phyloP scores from a whole-genome alignment of 1,140 invertebrate genomes.

The Brachionus calyciflorus region DNA sequence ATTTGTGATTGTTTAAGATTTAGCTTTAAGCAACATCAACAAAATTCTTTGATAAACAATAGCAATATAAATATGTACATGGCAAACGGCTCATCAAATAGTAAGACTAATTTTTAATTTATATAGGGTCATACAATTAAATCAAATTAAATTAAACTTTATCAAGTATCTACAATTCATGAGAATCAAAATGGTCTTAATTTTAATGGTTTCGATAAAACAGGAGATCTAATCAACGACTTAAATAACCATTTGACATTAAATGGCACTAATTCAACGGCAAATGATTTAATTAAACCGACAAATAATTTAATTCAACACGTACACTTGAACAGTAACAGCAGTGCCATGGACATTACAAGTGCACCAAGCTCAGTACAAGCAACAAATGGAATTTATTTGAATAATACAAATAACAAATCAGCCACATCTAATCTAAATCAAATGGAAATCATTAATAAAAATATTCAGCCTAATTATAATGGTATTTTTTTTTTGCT shows the following conservation, averaged over 20 bases:
- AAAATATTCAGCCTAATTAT: not conserved
- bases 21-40: conserved; percentile 35
- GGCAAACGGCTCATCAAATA: not conserved
- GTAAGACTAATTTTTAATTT: not conserved
- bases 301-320: not conserved
- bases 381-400: not conserved
- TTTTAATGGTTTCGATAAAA: not conserved
- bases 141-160: not conserved
- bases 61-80: conserved; percentile 29
- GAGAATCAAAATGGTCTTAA: not conserved
- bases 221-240: conserved; percentile 18
- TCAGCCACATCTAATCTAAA: not conserved
- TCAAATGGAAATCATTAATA: not conserved
- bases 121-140: no score
- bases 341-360: conserved; percentile 28
- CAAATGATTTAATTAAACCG: not conserved
- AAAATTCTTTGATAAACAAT: conserved; percentile 22
- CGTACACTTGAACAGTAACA: not conserved
- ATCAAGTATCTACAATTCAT: not conserved
- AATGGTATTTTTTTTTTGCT: conserved; percentile 33
- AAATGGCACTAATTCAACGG: not conserved
- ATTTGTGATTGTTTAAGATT: no score
- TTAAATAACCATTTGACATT: conserved; percentile 41
- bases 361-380: conserved; percentile 20
- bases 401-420: conserved; percentile 27